Evolutionary conservation across 2,113 vertebrate species (phyloP).

Genomic region (Hippocampus mohnikei): DNA sequence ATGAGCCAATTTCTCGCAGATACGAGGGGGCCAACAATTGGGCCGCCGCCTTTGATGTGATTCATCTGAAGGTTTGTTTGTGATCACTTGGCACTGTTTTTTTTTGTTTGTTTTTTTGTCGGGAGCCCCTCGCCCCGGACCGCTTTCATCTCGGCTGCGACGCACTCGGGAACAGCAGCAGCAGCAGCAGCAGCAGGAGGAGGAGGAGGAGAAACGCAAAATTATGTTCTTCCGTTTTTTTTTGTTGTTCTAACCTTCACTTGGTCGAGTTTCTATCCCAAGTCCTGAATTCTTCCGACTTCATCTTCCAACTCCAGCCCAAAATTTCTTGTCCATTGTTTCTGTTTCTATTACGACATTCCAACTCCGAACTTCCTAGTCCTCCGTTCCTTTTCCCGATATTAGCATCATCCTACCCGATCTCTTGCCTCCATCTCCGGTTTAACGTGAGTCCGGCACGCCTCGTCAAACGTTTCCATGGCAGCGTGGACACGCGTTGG

Average conservation of each 20-base stretch:
- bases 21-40: constrained; percentile 77
- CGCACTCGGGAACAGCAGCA: constrained; percentile 65
- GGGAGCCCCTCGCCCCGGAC: constrained; percentile 62
- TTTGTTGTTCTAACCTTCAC: constrained; percentile 6
- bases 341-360: too few relatives aligned
- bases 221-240: constrained; percentile 52
- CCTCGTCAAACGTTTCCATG: too few relatives aligned
- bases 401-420: too few relatives aligned
- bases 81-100: constrained; percentile 63
- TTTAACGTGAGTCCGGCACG: too few relatives aligned
- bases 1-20: constrained; percentile 81
- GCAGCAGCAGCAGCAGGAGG: constrained; percentile 35
- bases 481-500: too few relatives aligned
- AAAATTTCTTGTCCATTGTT: background rate
- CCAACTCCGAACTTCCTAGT: background rate
- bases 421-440: too few relatives aligned
- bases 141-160: constrained; percentile 78
- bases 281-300: background rate
- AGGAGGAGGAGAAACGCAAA: constrained; percentile 57
- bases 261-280: background rate
- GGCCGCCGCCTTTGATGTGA: constrained; percentile 82
- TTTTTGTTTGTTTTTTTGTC: constrained; percentile 74
- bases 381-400: background rate
- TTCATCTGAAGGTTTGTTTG: constrained; percentile 80
- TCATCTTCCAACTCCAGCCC: too few relatives aligned